phyloP scores from a whole-genome alignment of 2,113 vertebrate species.

The Rhombomys opimus region DNA sequence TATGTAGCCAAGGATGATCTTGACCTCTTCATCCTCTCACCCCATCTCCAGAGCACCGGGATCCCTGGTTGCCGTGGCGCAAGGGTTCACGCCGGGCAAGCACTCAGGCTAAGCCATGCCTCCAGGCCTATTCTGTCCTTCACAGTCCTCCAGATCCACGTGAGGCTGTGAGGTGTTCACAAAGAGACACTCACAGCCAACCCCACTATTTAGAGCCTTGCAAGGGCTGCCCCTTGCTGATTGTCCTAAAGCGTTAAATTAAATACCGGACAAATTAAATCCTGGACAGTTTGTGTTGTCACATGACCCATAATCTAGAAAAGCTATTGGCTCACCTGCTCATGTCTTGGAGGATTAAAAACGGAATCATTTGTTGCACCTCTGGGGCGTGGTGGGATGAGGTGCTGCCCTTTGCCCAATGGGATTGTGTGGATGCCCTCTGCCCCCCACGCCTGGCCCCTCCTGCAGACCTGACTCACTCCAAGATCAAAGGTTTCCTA shows the following conservation, averaged over 20 bases:
- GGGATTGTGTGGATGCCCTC: background rate
- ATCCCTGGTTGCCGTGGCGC: rapidly evolving
- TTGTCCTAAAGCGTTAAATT: background rate
- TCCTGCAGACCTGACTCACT: slow-evolving; percentile 26
- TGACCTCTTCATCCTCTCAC: background rate
- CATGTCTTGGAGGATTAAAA: background rate
- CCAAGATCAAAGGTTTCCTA: background rate
- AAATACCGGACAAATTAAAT: background rate
- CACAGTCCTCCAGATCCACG: rapidly evolving
- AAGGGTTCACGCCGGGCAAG: background rate
- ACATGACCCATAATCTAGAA: background rate
- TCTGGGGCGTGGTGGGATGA: background rate
- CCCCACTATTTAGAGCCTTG: background rate
- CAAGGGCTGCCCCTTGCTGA: rapidly evolving
- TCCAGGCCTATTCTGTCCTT: no score
- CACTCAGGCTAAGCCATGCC: background rate
- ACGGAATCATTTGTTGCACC: background rate
- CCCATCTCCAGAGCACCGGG: background rate
- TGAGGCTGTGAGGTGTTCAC: no score
- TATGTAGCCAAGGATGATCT: background rate
- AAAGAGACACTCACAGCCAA: background rate
- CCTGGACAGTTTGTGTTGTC: background rate
- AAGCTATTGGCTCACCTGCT: background rate
- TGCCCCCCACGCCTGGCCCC: background rate
- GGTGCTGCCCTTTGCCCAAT: background rate